Conservation (phyloP, 30 jellyfish, hydroid and myxozoan genomes). For the Chrysaora quinquecirrha region DNA sequence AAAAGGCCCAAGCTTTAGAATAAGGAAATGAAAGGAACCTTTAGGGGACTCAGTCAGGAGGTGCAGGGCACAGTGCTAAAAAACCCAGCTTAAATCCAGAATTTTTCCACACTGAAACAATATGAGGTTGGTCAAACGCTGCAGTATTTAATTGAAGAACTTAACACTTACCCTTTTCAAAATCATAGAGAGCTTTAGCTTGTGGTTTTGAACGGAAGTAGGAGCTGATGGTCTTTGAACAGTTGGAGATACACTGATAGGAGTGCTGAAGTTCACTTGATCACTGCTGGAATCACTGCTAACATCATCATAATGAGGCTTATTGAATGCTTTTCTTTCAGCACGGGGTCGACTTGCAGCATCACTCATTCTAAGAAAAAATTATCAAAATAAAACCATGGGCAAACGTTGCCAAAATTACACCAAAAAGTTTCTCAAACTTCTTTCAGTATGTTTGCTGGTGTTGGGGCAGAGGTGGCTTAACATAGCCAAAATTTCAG, state of each 20-base stretch:
- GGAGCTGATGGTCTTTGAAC: slow-evolving; percentile 74
- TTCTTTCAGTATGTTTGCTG: no score
- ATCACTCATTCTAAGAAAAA: slow-evolving; percentile 59
- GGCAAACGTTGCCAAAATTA: no score
- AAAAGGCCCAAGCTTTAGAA: no score
- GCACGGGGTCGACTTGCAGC: slow-evolving; percentile 97
- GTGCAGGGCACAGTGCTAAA: no score
- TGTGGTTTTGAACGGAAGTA: slow-evolving; percentile 69
- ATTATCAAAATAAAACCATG: background rate
- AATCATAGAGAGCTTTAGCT: slow-evolving; percentile 89
- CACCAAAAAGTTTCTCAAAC: no score
- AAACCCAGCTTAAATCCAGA: no score
- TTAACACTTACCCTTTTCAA: slow-evolving; percentile 83
- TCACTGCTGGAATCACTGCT: slow-evolving; percentile 81
- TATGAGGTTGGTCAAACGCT: no score
- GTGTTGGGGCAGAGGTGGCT: no score
- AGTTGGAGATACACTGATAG: slow-evolving; percentile 65
- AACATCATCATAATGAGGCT: slow-evolving; percentile 54
- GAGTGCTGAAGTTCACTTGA: slow-evolving; percentile 61
- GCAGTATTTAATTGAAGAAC: background rate
- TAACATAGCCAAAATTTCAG: no score
- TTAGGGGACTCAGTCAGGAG: no score
- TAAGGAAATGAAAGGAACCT: no score
- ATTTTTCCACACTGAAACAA: no score
- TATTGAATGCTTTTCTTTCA: slow-evolving; percentile 74